Evolutionary conservation across 2,797 vertebrate species (phyloP).

Genomic region (Craterocephalus amniculus): DNA sequence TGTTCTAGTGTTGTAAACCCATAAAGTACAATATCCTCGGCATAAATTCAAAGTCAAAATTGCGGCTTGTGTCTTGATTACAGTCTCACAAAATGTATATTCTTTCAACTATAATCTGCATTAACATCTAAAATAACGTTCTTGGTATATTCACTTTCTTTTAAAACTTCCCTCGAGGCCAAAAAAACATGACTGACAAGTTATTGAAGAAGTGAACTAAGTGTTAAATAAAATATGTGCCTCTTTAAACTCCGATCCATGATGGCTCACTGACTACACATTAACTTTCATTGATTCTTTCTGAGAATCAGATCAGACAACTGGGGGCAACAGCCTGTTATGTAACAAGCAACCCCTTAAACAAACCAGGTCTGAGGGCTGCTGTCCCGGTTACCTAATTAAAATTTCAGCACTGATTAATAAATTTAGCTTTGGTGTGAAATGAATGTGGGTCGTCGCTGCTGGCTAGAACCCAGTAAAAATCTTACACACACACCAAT

Average conservation of each 20-base stretch:
- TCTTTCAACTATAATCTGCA: not conserved
- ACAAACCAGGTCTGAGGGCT: slow-evolving; percentile 11
- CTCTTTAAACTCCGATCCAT: slow-evolving; percentile 17
- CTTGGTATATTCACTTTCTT: not conserved
- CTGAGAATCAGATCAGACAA: slow-evolving; percentile 55
- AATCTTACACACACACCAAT: not conserved
- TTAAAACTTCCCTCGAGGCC: not conserved
- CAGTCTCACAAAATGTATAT: not conserved
- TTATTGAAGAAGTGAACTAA: not conserved
- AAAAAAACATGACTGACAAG: not conserved
- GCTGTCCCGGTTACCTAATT: slow-evolving; percentile 12
- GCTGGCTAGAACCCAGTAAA: not conserved
- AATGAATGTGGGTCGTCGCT: slow-evolving; percentile 1
- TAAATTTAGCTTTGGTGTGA: not conserved
- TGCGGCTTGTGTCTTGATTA: not conserved
- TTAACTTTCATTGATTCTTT: slow-evolving; percentile 79
- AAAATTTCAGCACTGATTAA: slow-evolving; percentile 1
- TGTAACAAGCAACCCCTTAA: slow-evolving; percentile 44
- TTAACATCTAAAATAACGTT: not conserved
- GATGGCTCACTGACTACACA: slow-evolving; percentile 50
- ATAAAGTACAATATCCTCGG: not conserved
- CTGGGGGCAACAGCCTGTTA: slow-evolving; percentile 58
- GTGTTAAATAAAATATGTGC: slow-evolving; percentile 1
- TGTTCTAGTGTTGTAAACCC: too few species aligned
- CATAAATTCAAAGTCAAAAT: not conserved